Evolutionary conservation across 2,888 invertebrate species (phyloP), one percentile per base, ranked within the genome.

Genomic region (Apotomis betuletana): DNA sequence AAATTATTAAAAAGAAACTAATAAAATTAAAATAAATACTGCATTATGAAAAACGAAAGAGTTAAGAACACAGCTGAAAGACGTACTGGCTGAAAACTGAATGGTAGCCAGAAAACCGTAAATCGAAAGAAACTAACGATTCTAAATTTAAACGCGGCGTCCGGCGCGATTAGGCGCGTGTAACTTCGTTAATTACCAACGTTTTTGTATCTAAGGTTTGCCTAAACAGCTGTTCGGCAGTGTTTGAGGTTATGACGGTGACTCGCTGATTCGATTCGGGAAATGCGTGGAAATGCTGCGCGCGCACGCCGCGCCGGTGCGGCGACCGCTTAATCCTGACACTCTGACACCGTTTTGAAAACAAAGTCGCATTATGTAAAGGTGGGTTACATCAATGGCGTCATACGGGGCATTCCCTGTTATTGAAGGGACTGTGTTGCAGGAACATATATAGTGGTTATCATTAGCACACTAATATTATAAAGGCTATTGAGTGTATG

Each of bases 241-340:
- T 70, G 77, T 89, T 91, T 88, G 86, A 92, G 92, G 92, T 92
- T 92, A 92, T 85, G 87, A 87, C 85, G 85, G 85, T 88, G 89
- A 90, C 89, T 89, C 81, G 85, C 85, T 77, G 81, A 90, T 90
- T 92, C 92, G 85, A 92, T 92, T 89, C 75, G 77, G 77, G 80
- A 82, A 81, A 81, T 82, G 74, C 82, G 81, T 79, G 80, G 78
- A 79, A 84, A 76, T 74, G 78, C 74, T 92, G 92, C 92, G 92
- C 92, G 92, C 92, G 92, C 92, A 92, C 64, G 70, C 69, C 75
- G 84, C 85, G 87, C 83, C 76, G 76, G 74, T 78, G 76, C 74
- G 78, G 79, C 77, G 81, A 73, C 82, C 80, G 80, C 58, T 59
- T 79, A 81, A 79, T 82, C 83, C 81, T 85, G 87, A 86, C 84